Base-by-base conservation (phyloP, 2,113 vertebrate genomes). In the Cyphomyrus discorhynchus region DNA sequence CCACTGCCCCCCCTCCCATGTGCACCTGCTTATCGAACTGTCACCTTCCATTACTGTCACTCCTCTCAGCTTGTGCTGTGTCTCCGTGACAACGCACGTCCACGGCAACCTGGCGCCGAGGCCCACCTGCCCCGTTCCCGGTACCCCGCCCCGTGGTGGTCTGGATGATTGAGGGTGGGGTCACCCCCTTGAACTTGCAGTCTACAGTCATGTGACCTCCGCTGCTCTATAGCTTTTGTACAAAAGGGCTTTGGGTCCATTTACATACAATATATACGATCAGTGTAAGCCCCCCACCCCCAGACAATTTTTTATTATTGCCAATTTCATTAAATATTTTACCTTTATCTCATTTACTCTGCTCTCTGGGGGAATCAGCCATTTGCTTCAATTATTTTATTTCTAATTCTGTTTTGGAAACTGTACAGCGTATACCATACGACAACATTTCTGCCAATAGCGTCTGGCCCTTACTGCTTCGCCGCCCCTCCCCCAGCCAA, bases 91-190 rank as follows among this genome's bases (percentile, higher is more conserved):
- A 13, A 88, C 49, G n/a, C 52, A 46, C 50, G 35, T 84, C 27
- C 31, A 45, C 31, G 74, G 74, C 88, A 85, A 47, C 35, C 93
- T 92, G 93, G 93, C 91, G 91, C 91, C 91, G 92, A 92, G 58
- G 90, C 91, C 92, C 80, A 85, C 92, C 93, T 93, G 94, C 94
- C 94, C 90, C 50, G 90, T 90, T 92, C 91, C 91, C 94, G 93
- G 93, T 94, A 89, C 90, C 8, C 90, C 89, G 93, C 93, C 94
- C 90, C 24, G 13, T 39, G 17, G 35, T 80, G 47, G 89, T 89
- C 89, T 93, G 91, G 66, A 27, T 93, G 93, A 92, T 95, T 94
- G 94, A 93, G 19, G 85, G 42, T n/a, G 27, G 47, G 88, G 46
- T 53, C 74, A 66, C 45, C 52, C 47, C 56, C 83, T 74, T 19